Base-by-base conservation (phyloP, 2,113 vertebrate genomes). In the Ammodytes dubius region DNA sequence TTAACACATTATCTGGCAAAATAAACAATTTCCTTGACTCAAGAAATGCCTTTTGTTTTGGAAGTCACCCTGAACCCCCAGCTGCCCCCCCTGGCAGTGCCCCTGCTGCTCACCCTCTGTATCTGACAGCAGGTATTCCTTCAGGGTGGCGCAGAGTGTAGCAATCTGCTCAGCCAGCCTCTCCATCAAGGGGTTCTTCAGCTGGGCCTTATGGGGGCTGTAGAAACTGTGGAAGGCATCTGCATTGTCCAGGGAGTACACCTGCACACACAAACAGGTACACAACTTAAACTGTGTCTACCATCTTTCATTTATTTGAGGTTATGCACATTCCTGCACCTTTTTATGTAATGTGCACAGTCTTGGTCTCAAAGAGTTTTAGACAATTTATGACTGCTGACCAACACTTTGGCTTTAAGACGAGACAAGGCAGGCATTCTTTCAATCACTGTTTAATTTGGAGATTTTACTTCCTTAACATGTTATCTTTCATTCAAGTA, bases 221-320 rank as follows among this genome's bases (percentile, higher is more conserved):
- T 99, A 99, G 93, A 99, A 98, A 92, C 97, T 98, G 85, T 99
- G 98, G 94, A 99, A 99, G 91, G 97, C 97, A 78, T 99, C 97
- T 0, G 95, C 92, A 0, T 96, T 97, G 92, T 99, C 98, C 96
- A 99, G 84, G 54, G 98, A 99, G 86, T 97, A 99, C 79, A 99
- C 98, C 98, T 99, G 91, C 54, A 77, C 66, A 54, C 52, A 82
- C 35, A 83, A 2, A 76, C 40, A 61, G 6, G 66, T 3, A 75
- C 39, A 67, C 47, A 53, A 17, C 4, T 13, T 19, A 1, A 27
- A 65, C 17, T 47, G 3, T 46, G 43, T 37, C 19, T 53, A 46
- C 4, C 2, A 9, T 5, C 10, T 13, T 27, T 35, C 3, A 3
- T 6, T 27, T 49, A 10, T 65, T 35, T 42, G 1, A 65, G 6